Percentiles rank a stretch among this genome's conserved stretches.
Conservation (phyloP, 2,797 vertebrate genomes). For the Enteromius viviparus region DNA sequence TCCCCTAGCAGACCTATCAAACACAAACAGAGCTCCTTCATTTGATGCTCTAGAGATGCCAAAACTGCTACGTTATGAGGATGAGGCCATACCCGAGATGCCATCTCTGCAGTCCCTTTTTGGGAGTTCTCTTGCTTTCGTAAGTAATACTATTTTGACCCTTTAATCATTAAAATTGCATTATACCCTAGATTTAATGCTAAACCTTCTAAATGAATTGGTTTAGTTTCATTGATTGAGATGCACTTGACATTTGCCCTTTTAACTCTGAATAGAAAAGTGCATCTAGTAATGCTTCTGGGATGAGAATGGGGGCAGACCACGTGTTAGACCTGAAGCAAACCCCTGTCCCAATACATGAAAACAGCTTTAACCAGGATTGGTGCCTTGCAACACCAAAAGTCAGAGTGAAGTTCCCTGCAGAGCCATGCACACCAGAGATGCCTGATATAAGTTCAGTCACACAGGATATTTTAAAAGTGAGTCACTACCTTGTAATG, state of each 20-base stretch:
- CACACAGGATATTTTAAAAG: conserved; percentile 81
- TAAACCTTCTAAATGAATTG: neutral
- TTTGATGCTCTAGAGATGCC: conserved; percentile 56
- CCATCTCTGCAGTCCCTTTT: conserved; percentile 72
- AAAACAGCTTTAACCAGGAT: conserved; percentile 71
- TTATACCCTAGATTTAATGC: neutral
- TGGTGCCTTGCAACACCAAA: conserved; percentile 71
- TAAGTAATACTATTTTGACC: conserved; percentile 55
- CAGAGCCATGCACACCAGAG: conserved; percentile 81
- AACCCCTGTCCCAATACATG: neutral
- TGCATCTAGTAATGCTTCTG: conserved; percentile 4
- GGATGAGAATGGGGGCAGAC: conserved; percentile 34
- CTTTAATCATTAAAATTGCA: neutral
- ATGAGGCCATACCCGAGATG: conserved; percentile 68
- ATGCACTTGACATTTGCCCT: neutral
- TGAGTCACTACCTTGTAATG: conserved; percentile 54
- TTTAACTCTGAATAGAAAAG: conserved; percentile 16
- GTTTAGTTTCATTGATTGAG: neutral
- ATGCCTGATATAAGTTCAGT: conserved; percentile 85
- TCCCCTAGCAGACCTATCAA: conserved; percentile 27
- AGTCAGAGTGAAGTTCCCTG: conserved; percentile 64
- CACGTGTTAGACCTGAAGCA: conserved; percentile 40
- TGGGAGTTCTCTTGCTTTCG: conserved; percentile 65
- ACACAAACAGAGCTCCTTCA: conserved; percentile 35
- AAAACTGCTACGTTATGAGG: conserved; percentile 45